A percentile compares a stretch with the other conserved stretches of the same genome.
phyloP scores from a whole-genome alignment of 2,797 vertebrate species.

The Argentina silus region DNA sequence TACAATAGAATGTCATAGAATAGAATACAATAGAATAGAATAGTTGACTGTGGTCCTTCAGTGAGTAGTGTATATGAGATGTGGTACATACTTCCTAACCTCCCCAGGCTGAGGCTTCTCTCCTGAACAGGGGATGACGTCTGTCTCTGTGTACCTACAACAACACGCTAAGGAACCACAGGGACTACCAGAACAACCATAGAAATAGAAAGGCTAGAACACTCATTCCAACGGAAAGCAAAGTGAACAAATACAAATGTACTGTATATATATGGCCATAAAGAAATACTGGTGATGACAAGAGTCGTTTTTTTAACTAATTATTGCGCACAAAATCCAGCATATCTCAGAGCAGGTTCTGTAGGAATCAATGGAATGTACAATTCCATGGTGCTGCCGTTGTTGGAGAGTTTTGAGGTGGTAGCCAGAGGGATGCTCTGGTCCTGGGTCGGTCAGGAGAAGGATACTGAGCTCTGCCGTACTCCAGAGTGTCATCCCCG shows the following conservation, averaged over 20 bases:
- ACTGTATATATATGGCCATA: too few species aligned
- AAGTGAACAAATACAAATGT: too few species aligned
- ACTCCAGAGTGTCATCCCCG: slow-evolving; percentile 96
- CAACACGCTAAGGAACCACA: slow-evolving; percentile 75
- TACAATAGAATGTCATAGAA: neutral
- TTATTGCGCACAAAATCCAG: too few species aligned
- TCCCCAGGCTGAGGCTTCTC: slow-evolving; percentile 89
- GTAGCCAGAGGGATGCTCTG: too few species aligned
- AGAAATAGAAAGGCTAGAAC: neutral
- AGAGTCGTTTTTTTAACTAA: too few species aligned
- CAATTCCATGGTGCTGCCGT: neutral
- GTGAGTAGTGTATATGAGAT: neutral
- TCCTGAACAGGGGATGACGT: slow-evolving; percentile 91
- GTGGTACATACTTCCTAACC: slow-evolving; percentile 82
- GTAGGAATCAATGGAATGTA: too few species aligned
- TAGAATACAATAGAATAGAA: too few species aligned
- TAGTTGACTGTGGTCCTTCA: too few species aligned
- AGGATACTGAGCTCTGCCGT: slow-evolving; percentile 98
- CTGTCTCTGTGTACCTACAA: slow-evolving; percentile 93
- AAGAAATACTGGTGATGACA: too few species aligned
- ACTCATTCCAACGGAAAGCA: neutral
- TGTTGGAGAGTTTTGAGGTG: neutral
- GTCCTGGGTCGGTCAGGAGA: neutral
- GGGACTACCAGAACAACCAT: neutral
- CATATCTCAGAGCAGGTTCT: too few species aligned